A percentile compares a stretch with the other conserved stretches of the same genome.
Conservation (phyloP, 2,888 invertebrate species). For the Coelinius sp. region DNA sequence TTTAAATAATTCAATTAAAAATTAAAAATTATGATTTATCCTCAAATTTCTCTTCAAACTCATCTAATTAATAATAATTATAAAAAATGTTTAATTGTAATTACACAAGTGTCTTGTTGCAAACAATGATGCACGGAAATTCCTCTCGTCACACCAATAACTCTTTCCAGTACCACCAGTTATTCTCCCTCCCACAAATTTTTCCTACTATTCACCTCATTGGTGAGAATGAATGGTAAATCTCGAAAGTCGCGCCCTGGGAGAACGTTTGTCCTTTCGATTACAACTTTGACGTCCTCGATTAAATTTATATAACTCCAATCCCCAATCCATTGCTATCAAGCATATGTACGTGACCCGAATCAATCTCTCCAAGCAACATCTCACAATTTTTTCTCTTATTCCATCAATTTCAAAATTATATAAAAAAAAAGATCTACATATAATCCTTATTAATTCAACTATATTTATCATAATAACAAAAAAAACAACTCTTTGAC, state of each 20-base stretch:
- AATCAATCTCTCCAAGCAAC: slow-evolving; percentile 17
- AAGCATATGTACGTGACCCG: slow-evolving; percentile 33
- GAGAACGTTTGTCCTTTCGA: slow-evolving; percentile 46
- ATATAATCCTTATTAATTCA: too few species aligned
- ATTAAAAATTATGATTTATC: too few species aligned
- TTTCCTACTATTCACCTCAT: background rate
- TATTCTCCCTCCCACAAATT: background rate
- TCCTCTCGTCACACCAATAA: slow-evolving; percentile 2
- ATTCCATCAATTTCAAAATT: too few species aligned
- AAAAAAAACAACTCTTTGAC: background rate
- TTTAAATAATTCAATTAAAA: too few species aligned
- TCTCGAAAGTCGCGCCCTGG: slow-evolving; percentile 21
- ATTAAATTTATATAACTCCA: background rate
- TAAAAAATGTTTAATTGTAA: too few species aligned
- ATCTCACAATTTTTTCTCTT: background rate
- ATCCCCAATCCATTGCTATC: too few species aligned
- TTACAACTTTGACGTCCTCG: slow-evolving; percentile 45
- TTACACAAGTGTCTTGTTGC: background rate
- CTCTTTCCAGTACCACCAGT: background rate
- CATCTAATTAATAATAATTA: too few species aligned
- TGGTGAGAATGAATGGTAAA: slow-evolving; percentile 30
- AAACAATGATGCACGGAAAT: slow-evolving; percentile 15
- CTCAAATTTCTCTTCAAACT: too few species aligned
- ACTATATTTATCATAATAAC: background rate
- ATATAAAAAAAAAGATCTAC: too few species aligned